Evolutionary conservation across 2,797 vertebrate genomes (phyloP), one percentile per base, ranked within the genome.

Genomic region (Enteromius paludinosus): DNA sequence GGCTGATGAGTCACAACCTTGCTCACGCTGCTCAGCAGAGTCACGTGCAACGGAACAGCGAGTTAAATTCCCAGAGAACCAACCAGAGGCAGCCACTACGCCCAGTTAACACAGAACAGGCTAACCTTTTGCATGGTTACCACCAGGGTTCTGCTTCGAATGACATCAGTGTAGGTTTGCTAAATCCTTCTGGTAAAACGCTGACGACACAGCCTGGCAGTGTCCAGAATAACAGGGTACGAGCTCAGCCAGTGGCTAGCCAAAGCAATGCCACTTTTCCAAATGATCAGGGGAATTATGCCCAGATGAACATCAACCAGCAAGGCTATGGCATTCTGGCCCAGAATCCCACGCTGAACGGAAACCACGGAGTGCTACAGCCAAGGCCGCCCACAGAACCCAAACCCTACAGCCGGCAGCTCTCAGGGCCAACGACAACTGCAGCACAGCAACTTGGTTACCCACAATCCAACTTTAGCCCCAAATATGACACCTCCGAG

Each of bases 321-420:
- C 89, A 93, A 62, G 91, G 86, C 83, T 94, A 93, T 82, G 83
- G 87, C 56, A n/a, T 86, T 49, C 91, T 90, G 38, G 84, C 93
- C 79, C 96, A 95, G 85, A 94, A 92, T 90, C 45, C 88, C 86
- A 35, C 84, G 78, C 92, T 94, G 65, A 83, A 56, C 0, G 94
- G 92, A 77, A 88, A 86, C 0, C 89, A 92, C 0, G 75, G 88
- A 68, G 78, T 91, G 33, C 79, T 97, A 35, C 95, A 95, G 68
- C 96, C 96, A 47, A 95, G 91, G 77, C 96, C 96, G 11, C 96
- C 96, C 0, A 81, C 90, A 0, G 94, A 95, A 76, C 91, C 95
- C 0, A 96, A 86, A 86, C 89, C 93, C 0, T 84, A 87, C 0
- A 90, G 82, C 86, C 90, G 94, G 83, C 88, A 92, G 62, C 92